These are phyloP conservation scores for Apotomis betuletana DNA, from an alignment of 2,888 invertebrate species.

Conservation along the genomic window DNA sequence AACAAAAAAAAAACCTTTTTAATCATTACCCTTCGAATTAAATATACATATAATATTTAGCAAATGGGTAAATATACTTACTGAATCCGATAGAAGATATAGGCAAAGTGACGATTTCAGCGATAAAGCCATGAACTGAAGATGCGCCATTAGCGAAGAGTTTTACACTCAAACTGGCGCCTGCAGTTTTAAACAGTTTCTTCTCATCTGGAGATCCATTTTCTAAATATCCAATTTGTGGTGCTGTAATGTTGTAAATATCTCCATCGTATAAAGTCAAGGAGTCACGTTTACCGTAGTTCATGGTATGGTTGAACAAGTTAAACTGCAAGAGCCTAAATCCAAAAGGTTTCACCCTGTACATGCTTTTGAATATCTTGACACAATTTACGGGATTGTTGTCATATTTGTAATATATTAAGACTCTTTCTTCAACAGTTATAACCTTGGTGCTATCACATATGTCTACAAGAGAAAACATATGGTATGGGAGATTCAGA, in stretches of 20 bases:
- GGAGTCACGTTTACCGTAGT: conserved; percentile 92
- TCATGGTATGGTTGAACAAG: conserved; percentile 93
- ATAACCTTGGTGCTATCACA: conserved; percentile 98
- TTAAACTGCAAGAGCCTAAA: conserved; percentile 95
- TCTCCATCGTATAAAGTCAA: conserved; percentile 96
- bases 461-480: conserved; percentile 97
- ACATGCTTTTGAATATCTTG: conserved; percentile 96
- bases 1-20: conserved; percentile 47
- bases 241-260: conserved; percentile 92
- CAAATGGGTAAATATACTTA: conserved; percentile 78
- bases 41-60: conserved; percentile 3
- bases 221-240: conserved; percentile 88
- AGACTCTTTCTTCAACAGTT: conserved; percentile 92
- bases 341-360: conserved; percentile 93
- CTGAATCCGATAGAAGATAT: conserved; percentile 95
- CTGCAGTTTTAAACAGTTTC: conserved; percentile 88
- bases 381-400: conserved; percentile 98
- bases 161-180: conserved; percentile 93
- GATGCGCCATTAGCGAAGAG: conserved; percentile 98
- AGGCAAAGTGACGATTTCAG: conserved; percentile 97
- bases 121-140: conserved; percentile 97
- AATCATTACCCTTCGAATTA: neutral
- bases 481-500: conserved; percentile 92
- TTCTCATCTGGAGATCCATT: conserved; percentile 88
- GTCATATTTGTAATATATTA: conserved; percentile 98